Evolutionary conservation across 2,797 vertebrate species (phyloP).

Genomic region (Agapornis canus): DNA sequence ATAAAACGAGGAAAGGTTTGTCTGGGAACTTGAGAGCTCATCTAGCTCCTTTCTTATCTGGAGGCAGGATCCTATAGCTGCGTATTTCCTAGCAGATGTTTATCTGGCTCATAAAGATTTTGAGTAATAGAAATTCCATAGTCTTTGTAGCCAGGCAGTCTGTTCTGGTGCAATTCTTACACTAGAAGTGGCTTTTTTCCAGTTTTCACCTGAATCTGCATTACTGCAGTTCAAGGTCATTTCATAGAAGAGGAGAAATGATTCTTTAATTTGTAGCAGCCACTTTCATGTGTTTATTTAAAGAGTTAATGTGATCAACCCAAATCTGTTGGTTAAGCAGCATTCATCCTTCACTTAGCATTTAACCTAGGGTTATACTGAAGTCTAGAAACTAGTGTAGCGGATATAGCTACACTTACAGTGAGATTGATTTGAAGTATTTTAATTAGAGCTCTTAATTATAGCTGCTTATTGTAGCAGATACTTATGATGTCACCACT

Average conservation of each 20-base stretch:
- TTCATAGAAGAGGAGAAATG: neutral
- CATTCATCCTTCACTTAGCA: neutral
- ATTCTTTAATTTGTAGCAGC: neutral
- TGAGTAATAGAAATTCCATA: neutral
- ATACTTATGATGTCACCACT: neutral
- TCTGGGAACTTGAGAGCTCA: neutral
- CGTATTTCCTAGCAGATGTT: neutral
- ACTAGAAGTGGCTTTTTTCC: neutral
- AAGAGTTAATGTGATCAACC: neutral
- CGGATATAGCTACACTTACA: neutral
- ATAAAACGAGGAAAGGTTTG: neutral
- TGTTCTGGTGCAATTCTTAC: neutral
- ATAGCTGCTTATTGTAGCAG: neutral
- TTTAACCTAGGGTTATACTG: neutral
- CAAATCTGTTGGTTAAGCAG: neutral
- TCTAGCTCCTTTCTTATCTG: neutral
- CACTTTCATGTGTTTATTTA: neutral
- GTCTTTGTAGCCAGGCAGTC: neutral
- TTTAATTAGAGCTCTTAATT: conserved; percentile 24
- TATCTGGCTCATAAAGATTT: neutral
- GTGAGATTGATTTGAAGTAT: neutral
- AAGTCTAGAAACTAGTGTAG: neutral
- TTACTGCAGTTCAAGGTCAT: neutral
- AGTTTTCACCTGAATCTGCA: neutral
- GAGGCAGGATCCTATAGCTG: neutral